Percentiles rank a stretch among this genome's conserved stretches.
Evolutionary conservation across 30 jellyfish, hydroid and myxozoan species (phyloP).

Genomic region (Aurelia coerulea): DNA sequence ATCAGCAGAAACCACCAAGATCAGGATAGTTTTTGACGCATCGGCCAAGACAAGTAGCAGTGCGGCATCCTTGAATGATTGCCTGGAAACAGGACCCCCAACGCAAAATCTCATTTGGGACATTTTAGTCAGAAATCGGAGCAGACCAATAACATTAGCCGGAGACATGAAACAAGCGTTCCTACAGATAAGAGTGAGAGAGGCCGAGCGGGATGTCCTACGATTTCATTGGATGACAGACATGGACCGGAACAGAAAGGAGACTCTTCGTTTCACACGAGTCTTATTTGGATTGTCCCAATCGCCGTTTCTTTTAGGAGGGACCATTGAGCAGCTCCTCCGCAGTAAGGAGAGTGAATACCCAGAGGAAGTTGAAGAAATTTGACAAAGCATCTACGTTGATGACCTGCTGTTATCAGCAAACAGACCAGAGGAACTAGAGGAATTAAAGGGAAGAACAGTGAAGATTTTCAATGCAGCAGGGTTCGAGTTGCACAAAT

Average conservation of each 20-base stretch:
- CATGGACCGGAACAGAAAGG: neutral
- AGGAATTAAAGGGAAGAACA: constrained; percentile 1
- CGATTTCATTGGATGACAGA: constrained; percentile 55
- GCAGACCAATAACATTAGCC: constrained; percentile 25
- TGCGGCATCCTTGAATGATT: constrained; percentile 55
- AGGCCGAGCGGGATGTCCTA: constrained; percentile 44
- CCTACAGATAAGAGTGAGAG: constrained; percentile 27
- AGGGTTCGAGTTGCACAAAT: constrained; percentile 59
- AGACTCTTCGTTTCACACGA: constrained; percentile 44
- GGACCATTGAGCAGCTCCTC: constrained; percentile 56
- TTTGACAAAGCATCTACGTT: constrained; percentile 44
- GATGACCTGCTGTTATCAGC: neutral
- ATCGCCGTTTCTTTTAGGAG: constrained; percentile 68
- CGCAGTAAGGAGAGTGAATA: constrained; percentile 19
- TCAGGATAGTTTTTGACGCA: constrained; percentile 65
- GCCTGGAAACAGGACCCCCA: constrained; percentile 73
- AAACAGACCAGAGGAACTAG: constrained; percentile 13
- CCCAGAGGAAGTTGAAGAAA: constrained; percentile 50
- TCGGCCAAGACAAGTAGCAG: constrained; percentile 30
- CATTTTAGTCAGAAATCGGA: constrained; percentile 25
- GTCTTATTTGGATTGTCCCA: constrained; percentile 77
- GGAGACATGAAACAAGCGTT: constrained; percentile 44
- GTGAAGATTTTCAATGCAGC: constrained; percentile 39
- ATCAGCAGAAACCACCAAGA: constrained; percentile 40
- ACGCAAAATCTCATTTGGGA: constrained; percentile 46